These are phyloP conservation scores for Nebria ingens DNA, from an alignment of 1,140 invertebrate genomes.

Conservation along the genomic window DNA sequence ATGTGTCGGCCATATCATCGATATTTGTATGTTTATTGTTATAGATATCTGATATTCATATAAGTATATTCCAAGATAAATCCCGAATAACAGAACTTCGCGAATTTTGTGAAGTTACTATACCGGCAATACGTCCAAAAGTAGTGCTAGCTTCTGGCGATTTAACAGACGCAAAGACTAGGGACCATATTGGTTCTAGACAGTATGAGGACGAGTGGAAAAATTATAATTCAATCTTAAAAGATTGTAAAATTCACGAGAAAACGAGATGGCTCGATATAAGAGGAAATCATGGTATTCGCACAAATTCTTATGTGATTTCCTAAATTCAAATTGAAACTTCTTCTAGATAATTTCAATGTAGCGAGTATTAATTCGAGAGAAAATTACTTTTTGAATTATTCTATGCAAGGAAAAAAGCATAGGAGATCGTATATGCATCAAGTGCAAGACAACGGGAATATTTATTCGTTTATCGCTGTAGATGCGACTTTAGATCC, in stretches of 20 bases:
- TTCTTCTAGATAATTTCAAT: conserved; percentile 80
- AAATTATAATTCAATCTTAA: conserved; percentile 62
- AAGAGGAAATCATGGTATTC: conserved; percentile 86
- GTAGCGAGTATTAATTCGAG: conserved; percentile 54
- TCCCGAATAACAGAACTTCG: conserved; percentile 64
- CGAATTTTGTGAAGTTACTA: conserved; percentile 68
- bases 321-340: background rate
- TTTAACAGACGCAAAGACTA: conserved; percentile 78
- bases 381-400: conserved; percentile 70
- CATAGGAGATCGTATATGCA: conserved; percentile 69
- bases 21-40: conserved; percentile 24
- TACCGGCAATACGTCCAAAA: conserved; percentile 63
- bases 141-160: conserved; percentile 81
- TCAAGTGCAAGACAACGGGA: conserved; percentile 42
- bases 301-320: background rate
- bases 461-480: conserved; percentile 69
- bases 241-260: conserved; percentile 52
- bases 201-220: conserved; percentile 81
- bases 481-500: conserved; percentile 83
- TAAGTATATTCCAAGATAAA: conserved; percentile 74
- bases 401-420: conserved; percentile 64
- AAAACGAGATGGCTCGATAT: conserved; percentile 82
- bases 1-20: background rate
- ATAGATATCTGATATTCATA: conserved; percentile 80
- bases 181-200: conserved; percentile 65